Base-by-base conservation (phyloP, 2,888 invertebrate genomes). In the Pycnomerus fuliginosus region DNA sequence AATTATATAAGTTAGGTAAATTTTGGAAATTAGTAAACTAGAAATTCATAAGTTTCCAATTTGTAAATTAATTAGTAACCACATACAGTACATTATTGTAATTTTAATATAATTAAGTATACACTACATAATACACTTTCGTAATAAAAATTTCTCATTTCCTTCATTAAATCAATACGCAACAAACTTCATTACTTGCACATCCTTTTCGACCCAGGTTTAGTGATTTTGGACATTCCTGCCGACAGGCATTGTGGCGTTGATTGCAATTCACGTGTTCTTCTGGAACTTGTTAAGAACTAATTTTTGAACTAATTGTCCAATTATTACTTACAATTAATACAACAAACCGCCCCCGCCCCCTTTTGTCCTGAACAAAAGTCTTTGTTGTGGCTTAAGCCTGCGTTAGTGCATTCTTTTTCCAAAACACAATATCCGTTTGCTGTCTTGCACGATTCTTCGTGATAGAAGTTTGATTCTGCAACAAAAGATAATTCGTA, bases 331-430 rank as follows among this genome's bases (percentile, higher is more conserved):
- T 57, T 49, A 60, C 61, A 52, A 17, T 52, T 36, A 32, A 52
- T 40, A 22, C 62, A 62, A 29, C 61, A 62, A 35, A 61, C 48
- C 4, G 58, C 60, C 3, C 60, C 60, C 12, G 36, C 23, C 3
- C 23, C 34, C 17, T 51, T 50, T 39, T 62, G 61, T 11, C 37
- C 8, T 0, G 54, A 46, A 40, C 62, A 62, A 5, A 58, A 48
- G 4, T 43, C 43, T 36, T 42, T 29, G 3, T 29, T 34, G 13
- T 42, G 27, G 2, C 12, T 33, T n/a, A 33, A 32, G 20, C 58
- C 28, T 12, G 33, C 4, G 7, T 50, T 14, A 1, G 52, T 52
- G 38, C 62, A 61, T 46, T 56, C 55, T 4, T 48, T 29, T 44
- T 48, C 36, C 11, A 50, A 13, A 4, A 54, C 27, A 31, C 61